A percentile compares a stretch with the other conserved stretches of the same genome.
Evolutionary conservation across 2,888 invertebrate genomes (phyloP).

Genomic region (Nineta flava): DNA sequence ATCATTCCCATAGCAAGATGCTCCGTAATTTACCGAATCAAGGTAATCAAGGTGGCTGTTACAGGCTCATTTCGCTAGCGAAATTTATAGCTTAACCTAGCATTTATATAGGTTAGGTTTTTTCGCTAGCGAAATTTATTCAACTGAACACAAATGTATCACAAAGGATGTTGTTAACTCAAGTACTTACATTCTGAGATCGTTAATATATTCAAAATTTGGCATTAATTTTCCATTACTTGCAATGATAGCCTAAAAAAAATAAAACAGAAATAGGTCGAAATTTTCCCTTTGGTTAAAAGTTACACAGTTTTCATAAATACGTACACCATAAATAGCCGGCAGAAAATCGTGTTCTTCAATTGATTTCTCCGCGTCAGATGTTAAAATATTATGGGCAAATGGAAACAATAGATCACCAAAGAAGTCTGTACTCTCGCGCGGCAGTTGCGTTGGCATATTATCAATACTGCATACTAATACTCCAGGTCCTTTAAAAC

Average conservation of each 20-base stretch:
- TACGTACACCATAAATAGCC: slow-evolving; percentile 48
- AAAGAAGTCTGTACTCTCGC: slow-evolving; percentile 95
- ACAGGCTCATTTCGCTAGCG: too few species aligned
- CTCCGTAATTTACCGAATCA: too few species aligned
- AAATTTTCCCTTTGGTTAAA: not conserved
- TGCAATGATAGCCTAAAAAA: slow-evolving; percentile 78
- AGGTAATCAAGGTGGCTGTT: too few species aligned
- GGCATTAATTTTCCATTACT: slow-evolving; percentile 88
- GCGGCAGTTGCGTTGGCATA: slow-evolving; percentile 97
- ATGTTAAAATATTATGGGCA: slow-evolving; percentile 71
- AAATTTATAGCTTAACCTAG: too few species aligned
- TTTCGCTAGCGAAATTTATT: too few species aligned
- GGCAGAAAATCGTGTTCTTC: slow-evolving; percentile 61
- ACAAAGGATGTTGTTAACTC: too few species aligned
- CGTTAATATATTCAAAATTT: slow-evolving; percentile 88
- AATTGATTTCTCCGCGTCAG: slow-evolving; percentile 63
- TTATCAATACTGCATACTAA: slow-evolving; percentile 99
- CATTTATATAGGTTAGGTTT: too few species aligned
- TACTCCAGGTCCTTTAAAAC: slow-evolving; percentile 92
- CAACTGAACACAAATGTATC: too few species aligned
- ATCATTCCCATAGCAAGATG: too few species aligned
- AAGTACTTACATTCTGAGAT: slow-evolving; percentile 51
- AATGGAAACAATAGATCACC: slow-evolving; percentile 85
- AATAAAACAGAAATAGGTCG: not conserved
- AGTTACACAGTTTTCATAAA: not conserved